phyloP scores from a whole-genome alignment of 1,140 invertebrate genomes.

The Pectinophora gossypiella region DNA sequence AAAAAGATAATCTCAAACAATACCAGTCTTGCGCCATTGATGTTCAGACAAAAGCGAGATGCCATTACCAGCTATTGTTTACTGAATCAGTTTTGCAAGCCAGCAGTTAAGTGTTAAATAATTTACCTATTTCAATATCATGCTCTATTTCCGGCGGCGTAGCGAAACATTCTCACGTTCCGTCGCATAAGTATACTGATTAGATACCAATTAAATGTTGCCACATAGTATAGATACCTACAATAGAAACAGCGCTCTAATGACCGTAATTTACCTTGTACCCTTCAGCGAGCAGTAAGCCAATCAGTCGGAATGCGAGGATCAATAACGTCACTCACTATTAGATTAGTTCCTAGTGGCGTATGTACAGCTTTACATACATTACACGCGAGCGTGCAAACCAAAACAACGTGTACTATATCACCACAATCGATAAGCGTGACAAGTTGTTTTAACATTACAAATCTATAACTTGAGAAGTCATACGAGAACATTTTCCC shows the following conservation, averaged over 20 bases:
- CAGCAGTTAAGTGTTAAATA: constrained; percentile 32
- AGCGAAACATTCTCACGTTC: not conserved
- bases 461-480: not conserved
- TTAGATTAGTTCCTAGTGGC: not conserved
- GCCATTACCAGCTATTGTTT: constrained; percentile 59
- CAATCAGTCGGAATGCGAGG: constrained; percentile 20
- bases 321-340: constrained; percentile 12
- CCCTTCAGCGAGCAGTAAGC: constrained; percentile 9
- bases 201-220: not conserved
- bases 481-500: not conserved
- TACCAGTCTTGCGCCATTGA: constrained; percentile 47
- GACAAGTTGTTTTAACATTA: too few relatives aligned
- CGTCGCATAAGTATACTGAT: not conserved
- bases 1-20: constrained; percentile 47
- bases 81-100: constrained; percentile 42
- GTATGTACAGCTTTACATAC: not conserved
- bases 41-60: constrained; percentile 43
- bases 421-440: too few relatives aligned
- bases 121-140: constrained; percentile 4
- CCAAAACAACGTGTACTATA: too few relatives aligned
- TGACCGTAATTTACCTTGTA: not conserved
- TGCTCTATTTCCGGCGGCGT: not conserved
- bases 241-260: not conserved
- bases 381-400: not conserved
- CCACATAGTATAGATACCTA: not conserved